phyloP scores from a whole-genome alignment of 2,888 invertebrate genomes.

The Muschampia plurimacula region DNA sequence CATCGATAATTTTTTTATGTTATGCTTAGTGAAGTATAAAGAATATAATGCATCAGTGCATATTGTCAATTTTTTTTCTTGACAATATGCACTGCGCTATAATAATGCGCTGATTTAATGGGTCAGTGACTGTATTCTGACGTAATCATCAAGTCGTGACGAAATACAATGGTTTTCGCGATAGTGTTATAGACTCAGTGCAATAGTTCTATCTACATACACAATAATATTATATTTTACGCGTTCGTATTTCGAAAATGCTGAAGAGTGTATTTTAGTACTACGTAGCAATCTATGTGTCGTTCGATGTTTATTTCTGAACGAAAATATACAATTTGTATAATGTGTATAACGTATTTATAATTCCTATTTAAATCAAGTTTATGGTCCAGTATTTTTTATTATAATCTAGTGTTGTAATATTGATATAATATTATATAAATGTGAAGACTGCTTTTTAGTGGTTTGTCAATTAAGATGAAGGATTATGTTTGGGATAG shows the following conservation, averaged over 20 bases:
- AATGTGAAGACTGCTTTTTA: slow-evolving; percentile 79
- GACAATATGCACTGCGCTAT: neutral
- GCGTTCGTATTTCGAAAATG: slow-evolving; percentile 21
- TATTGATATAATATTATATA: slow-evolving; percentile 55
- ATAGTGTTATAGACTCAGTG: slow-evolving; percentile 45
- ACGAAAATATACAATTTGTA: slow-evolving; percentile 40
- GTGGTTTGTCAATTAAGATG: slow-evolving; percentile 79
- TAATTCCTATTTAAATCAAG: slow-evolving; percentile 79
- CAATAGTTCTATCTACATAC: slow-evolving; percentile 45
- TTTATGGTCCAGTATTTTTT: slow-evolving; percentile 83
- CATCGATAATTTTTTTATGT: neutral
- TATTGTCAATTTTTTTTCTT: neutral
- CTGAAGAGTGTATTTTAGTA: slow-evolving; percentile 42
- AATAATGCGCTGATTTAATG: neutral
- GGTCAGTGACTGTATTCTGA: neutral
- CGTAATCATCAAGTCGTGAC: slow-evolving; percentile 1
- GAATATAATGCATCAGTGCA: too few relatives aligned
- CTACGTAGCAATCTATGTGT: slow-evolving; percentile 29
- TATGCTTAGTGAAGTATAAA: too few relatives aligned
- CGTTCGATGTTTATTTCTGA: slow-evolving; percentile 42
- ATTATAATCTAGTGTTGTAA: slow-evolving; percentile 68
- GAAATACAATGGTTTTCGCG: slow-evolving; percentile 14
- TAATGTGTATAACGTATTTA: slow-evolving; percentile 48
- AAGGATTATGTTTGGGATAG: slow-evolving; percentile 53
- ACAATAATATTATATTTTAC: slow-evolving; percentile 21